Conservation (phyloP, 2,888 invertebrate species). For the Diarsia brunnea region DNA sequence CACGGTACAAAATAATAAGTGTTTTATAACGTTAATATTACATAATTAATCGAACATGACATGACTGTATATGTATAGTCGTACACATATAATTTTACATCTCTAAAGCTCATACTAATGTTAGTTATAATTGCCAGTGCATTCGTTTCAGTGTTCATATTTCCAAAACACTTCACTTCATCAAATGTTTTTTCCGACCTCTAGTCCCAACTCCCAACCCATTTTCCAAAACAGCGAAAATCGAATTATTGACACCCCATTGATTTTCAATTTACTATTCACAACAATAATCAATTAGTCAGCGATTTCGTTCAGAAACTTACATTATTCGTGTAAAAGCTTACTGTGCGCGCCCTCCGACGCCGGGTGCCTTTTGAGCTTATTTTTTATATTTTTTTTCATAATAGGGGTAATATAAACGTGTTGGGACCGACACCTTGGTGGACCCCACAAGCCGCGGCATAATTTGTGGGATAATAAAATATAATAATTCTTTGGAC, state of each 20-base stretch:
- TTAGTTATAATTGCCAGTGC: background rate
- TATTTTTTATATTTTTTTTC: constrained; percentile 79
- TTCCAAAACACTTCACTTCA: background rate
- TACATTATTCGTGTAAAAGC: constrained; percentile 84
- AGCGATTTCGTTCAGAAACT: constrained; percentile 83
- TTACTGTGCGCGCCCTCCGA: constrained; percentile 72
- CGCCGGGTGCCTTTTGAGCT: constrained; percentile 83
- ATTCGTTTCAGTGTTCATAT: constrained; percentile 13
- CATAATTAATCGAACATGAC: background rate
- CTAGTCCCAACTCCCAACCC: too few species aligned
- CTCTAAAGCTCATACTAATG: background rate
- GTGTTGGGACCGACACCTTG: constrained; percentile 89
- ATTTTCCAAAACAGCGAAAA: constrained; percentile 64
- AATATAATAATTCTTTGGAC: constrained; percentile 82
- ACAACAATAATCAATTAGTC: constrained; percentile 89
- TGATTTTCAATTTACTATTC: constrained; percentile 81
- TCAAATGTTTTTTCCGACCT: constrained; percentile 7
- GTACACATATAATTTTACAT: too few species aligned
- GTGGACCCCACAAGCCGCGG: constrained; percentile 87
- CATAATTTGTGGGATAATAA: constrained; percentile 88
- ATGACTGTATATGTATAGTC: background rate
- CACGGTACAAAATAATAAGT: background rate
- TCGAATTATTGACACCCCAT: constrained; percentile 74
- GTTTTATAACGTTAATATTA: background rate
- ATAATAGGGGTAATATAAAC: constrained; percentile 88